Base-by-base conservation (phyloP, 2,888 invertebrate genomes). In the Diplolepis rosae region DNA sequence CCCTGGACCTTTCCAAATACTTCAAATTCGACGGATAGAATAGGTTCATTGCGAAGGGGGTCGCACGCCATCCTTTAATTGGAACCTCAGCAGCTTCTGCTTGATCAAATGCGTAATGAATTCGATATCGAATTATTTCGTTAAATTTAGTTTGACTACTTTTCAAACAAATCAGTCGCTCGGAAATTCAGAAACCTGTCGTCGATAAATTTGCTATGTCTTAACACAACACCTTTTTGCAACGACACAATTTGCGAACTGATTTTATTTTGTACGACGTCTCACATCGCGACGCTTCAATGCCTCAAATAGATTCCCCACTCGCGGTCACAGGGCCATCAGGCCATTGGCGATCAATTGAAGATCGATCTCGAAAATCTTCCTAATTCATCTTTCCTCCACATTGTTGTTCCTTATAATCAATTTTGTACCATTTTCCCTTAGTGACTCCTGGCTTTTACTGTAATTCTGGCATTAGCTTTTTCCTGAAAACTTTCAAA, bases 1-100 rank as follows among this genome's bases (percentile, higher is more conserved):
- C 96, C 96, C 93, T 96, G 96, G 42, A 97, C 96, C 90, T 95
- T 94, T 70, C 97, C 97, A 85, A 92, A 96, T 72, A 97, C 96
- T 90, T 97, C 96, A 86, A 96, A 97, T 84, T 97, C 96, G 50
- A 95, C 95, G 45, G 96, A 95, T 51, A 94, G 93, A 79, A 95
- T 90, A 69, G 91, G 91, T 82, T 92, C 92, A 50, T 85, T 74
- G 77, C 82, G 67, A 66, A 83, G 82, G 73, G 90, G 65, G 82
- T 76, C 78, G 77, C 77, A 70, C 32, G 75, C 74, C 78, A 77
- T 77, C 65, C 65, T 74, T 52, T 45, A 15, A 45, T 51, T 68
- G 32, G n/a, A 66, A 30, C 65, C 24, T 35, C 35, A 45, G 52
- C 68, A 68, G 72, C 75, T 70, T 72, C 74, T 72, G 74, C 32